Evolutionary conservation across 2,888 invertebrate genomes (phyloP), one percentile per base, ranked within the genome.

Genomic region (Actias luna): DNA sequence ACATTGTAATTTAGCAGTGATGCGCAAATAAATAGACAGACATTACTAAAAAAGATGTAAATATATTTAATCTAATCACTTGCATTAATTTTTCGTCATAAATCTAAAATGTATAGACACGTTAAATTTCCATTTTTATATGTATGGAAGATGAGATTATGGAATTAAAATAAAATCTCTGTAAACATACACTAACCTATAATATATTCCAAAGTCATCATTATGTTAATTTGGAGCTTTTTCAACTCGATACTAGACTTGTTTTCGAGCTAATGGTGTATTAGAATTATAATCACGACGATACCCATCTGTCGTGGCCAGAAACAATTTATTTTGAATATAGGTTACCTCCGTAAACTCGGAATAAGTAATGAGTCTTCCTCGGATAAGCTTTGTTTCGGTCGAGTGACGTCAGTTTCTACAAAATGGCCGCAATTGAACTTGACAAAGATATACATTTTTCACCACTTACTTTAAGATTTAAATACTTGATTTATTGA

Each of bases 221-320:
- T 90, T 89, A 90, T 89, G 89, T 79, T 88, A 89, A 89, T 90
- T 77, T 71, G 65, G 68, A 62, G 70, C 63, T 79, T 78, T 61
- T 74, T 76, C 73, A 72, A 76, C 73, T 75, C 71, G 71, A 83
- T 73, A 78, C 86, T 87, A 87, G 84, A 76, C 78, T 79, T 78
- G 77, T 80, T 74, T 61, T 39, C 72, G 66, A 61, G 63, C 71
- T 85, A 86, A 88, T 84, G 73, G 71, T 61, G 76, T 74, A 85
- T 88, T 83, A 82, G 82, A 69, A 74, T 71, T 70, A 81, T 85
- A 84, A 85, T 86, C 73, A 75, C 68, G 61, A 58, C 78, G 84
- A 84, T 84, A 83, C 75, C 84, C 87, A 87, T 87, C 87, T 88
- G 89, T 88, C 87, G 80, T 70, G 78, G 64, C 64, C 74, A 73